These are phyloP conservation scores for Pheosia tremula DNA, from an alignment of 2,888 invertebrate genomes.

Conservation along the genomic window DNA sequence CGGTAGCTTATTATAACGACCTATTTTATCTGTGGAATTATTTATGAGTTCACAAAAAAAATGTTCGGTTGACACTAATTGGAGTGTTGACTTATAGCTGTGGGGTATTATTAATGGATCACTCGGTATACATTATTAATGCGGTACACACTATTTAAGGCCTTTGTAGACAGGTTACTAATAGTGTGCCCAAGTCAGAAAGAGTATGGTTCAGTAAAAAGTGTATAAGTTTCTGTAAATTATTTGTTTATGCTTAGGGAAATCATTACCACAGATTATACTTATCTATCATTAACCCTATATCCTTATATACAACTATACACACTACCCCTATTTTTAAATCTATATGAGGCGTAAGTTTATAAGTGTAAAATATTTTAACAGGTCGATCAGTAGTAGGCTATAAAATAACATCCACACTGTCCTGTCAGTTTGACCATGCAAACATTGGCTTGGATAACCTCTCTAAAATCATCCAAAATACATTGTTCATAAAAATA, in stretches of 20 bases:
- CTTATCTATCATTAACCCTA: too few species aligned
- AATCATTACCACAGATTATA: background rate
- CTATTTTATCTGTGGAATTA: conserved; percentile 25
- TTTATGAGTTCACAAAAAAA: conserved; percentile 32
- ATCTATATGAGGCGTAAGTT: too few species aligned
- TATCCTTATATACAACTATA: too few species aligned
- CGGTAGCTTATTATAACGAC: conserved; percentile 30
- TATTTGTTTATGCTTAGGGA: background rate
- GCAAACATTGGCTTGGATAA: too few species aligned
- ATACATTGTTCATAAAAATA: too few species aligned
- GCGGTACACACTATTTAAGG: conserved; percentile 6
- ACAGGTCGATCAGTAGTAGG: too few species aligned
- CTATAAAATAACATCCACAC: too few species aligned
- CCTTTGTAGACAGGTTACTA: conserved; percentile 2
- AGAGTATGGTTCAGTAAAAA: background rate
- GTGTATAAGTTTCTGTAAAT: background rate
- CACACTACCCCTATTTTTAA: too few species aligned
- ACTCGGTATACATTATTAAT: conserved; percentile 6
- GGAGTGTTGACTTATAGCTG: conserved; percentile 38
- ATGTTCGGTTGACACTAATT: conserved; percentile 36
- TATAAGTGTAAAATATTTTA: too few species aligned
- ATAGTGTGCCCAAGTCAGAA: conserved; percentile 1
- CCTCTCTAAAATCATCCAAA: too few species aligned
- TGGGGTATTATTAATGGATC: conserved; percentile 5
- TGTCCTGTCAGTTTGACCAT: too few species aligned